Evolutionary conservation across 2,888 invertebrate genomes (phyloP).

Genomic region (Xylocampa areola): DNA sequence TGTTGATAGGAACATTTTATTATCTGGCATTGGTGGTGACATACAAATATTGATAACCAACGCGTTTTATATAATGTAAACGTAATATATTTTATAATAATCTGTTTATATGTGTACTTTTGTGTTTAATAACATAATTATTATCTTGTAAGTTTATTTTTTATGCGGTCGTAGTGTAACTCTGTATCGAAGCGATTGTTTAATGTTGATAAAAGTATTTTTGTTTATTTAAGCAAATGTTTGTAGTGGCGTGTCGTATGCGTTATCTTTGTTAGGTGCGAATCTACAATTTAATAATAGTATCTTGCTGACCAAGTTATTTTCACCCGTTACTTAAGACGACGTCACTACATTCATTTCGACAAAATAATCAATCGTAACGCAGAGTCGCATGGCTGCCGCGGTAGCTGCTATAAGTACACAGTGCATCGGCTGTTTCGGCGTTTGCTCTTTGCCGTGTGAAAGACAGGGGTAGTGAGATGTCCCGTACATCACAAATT

Average conservation of each 20-base stretch:
- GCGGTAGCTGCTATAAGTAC: slow-evolving; percentile 18
- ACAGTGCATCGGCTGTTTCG: slow-evolving; percentile 28
- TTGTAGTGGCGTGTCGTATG: slow-evolving; percentile 33
- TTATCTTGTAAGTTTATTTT: slow-evolving; percentile 32
- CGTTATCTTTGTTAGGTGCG: slow-evolving; percentile 7
- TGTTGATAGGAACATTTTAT: slow-evolving; percentile 5
- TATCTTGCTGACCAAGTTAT: neutral
- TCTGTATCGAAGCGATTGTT: slow-evolving; percentile 51
- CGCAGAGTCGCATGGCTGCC: slow-evolving; percentile 49
- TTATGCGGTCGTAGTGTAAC: slow-evolving; percentile 53
- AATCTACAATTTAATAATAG: slow-evolving; percentile 9
- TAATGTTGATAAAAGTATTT: slow-evolving; percentile 20
- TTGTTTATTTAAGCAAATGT: slow-evolving; percentile 17
- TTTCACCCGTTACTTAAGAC: slow-evolving; percentile 6
- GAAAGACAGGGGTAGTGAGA: slow-evolving; percentile 99
- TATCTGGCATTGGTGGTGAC: slow-evolving; percentile 33
- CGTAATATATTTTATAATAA: slow-evolving; percentile 10
- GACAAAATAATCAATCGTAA: slow-evolving; percentile 16
- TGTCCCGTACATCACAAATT: slow-evolving; percentile 91
- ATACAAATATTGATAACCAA: slow-evolving; percentile 35
- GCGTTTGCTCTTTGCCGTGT: slow-evolving; percentile 90
- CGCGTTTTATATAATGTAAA: slow-evolving; percentile 2
- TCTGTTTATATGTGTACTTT: slow-evolving; percentile 24
- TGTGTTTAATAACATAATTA: slow-evolving; percentile 23
- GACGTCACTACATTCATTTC: slow-evolving; percentile 33